phyloP scores from a whole-genome alignment of 2,888 invertebrate species.

The Mimumesa dahlbomi region DNA sequence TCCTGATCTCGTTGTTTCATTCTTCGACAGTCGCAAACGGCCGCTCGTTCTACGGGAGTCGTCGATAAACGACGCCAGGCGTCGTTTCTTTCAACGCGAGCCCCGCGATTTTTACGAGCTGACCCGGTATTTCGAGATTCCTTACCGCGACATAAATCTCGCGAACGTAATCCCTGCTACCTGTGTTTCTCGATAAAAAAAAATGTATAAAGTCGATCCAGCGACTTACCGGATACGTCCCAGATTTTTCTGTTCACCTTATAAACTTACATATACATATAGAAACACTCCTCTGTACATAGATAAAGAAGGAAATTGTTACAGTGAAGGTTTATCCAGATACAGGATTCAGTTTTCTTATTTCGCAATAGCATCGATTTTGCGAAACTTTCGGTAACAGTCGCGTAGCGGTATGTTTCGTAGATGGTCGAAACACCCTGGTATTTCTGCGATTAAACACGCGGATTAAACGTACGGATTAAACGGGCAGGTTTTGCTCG shows the following conservation, averaged over 20 bases:
- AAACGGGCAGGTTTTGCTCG: background rate
- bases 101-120: background rate
- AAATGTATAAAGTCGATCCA: background rate
- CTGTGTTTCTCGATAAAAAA: background rate
- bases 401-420: background rate
- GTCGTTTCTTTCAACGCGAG: background rate
- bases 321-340: too few species aligned
- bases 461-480: constrained; percentile 35
- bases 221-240: background rate
- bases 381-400: constrained; percentile 5
- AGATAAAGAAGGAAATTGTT: too few species aligned
- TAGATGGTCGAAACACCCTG: too few species aligned
- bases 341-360: too few species aligned
- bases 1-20: background rate
- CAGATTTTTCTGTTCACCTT: too few species aligned
- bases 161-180: background rate
- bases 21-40: background rate
- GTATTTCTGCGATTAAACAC: constrained; percentile 25
- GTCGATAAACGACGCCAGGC: constrained; percentile 7
- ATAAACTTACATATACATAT: too few species aligned
- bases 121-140: background rate
- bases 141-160: background rate
- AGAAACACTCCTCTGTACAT: too few species aligned
- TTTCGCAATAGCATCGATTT: too few species aligned
- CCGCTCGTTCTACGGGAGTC: background rate